Evolutionary conservation across 2,888 invertebrate species (phyloP).

Genomic region (Drosophila cracens): DNA sequence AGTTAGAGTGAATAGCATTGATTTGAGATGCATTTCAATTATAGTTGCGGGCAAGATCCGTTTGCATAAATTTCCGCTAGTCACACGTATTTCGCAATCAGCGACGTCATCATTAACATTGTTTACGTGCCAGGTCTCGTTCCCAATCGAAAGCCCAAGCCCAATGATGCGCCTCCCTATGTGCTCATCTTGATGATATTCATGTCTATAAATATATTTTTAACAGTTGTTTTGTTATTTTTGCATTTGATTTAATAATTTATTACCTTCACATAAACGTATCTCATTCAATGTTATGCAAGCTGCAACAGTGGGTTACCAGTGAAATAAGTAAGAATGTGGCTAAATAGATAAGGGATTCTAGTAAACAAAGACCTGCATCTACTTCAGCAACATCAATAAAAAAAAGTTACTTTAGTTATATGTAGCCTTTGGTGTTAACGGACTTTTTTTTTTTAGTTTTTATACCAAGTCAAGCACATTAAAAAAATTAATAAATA

Average conservation of each 20-base stretch:
- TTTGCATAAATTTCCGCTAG: slow-evolving; percentile 47
- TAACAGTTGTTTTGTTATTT: slow-evolving; percentile 21
- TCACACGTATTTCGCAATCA: slow-evolving; percentile 53
- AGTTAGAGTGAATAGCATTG: not conserved
- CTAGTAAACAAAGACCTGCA: not conserved
- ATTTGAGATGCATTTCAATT: slow-evolving; percentile 2
- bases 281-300: slow-evolving; percentile 46
- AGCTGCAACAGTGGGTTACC: slow-evolving; percentile 23
- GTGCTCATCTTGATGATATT: slow-evolving; percentile 61
- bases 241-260: slow-evolving; percentile 48
- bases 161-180: slow-evolving; percentile 34
- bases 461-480: not conserved
- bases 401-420: no score
- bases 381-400: no score
- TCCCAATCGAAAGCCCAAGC: slow-evolving; percentile 3
- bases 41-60: slow-evolving; percentile 49
- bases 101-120: slow-evolving; percentile 43
- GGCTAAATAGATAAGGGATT: not conserved
- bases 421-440: no score
- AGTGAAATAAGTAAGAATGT: slow-evolving; percentile 7
- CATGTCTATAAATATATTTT: slow-evolving; percentile 57
- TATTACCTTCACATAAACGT: slow-evolving; percentile 62
- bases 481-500: not conserved
- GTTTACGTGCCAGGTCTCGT: slow-evolving; percentile 30
- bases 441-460: not conserved